Base-by-base conservation (phyloP, 2,888 invertebrate genomes). In the Agrypnus murinus region DNA sequence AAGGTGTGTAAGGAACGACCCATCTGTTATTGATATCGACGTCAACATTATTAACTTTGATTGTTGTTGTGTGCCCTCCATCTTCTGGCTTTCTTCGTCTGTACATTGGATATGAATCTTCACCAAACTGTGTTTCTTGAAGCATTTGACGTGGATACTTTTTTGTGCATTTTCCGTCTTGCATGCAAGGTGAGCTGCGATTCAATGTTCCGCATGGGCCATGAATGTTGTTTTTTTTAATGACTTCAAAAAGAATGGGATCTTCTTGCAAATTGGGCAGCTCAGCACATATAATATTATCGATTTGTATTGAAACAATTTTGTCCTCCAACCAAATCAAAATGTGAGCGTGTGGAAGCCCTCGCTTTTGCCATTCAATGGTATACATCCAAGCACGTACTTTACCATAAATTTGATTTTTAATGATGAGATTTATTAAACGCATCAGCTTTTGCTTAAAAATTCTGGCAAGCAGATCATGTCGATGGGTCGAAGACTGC, bases 1-100 rank as follows among this genome's bases (percentile, higher is more conserved):
- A 25, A 12, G 82, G 82, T 7, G 76, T 80, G 75, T 80, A 81
- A 32, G 81, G 83, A 8, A 84, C 83, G 72, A 84, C 71, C 81
- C 80, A 84, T 46, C 79, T 71, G 77, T 84, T 84, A 58, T 83
- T 82, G 12, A 79, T 70, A 46, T 69, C 75, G 69, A 77, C 66
- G 55, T 73, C 75, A 57, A 68, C 46, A 5, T 40, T 14, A 17
- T 60, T 53, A 9, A 59, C 43, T 25, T 59, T 59, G 6, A 62
- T 5, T 6, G 25, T 25, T 12, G 10, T 43, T 6, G 43, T 43
- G 1, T 10, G 14, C 9, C 59, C 59, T 14, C 31, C 19, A 31
- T 25, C 25, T 2, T 2, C 43, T 43, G 25, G 53, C 14, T 19
- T 75, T 63, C 78, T 75, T 36, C 79, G 75, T 7, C 78, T 74